Evolutionary conservation across 2,113 vertebrate genomes (phyloP).

Genomic region (Scomber colias): DNA sequence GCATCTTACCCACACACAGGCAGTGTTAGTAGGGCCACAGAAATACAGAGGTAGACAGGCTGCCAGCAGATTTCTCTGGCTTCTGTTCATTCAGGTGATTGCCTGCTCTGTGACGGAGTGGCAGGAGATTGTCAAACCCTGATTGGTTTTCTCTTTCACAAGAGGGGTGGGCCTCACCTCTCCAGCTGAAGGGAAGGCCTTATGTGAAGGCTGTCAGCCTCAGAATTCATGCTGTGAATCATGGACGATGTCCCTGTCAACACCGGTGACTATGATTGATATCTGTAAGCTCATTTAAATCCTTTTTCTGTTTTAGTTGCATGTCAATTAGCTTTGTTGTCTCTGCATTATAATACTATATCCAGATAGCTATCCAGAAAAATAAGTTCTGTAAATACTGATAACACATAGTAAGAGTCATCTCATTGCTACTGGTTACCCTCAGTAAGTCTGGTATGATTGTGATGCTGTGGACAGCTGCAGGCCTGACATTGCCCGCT

Average conservation of each 20-base stretch:
- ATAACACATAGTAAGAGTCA: background rate
- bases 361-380: background rate
- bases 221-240: conserved; percentile 58
- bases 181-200: conserved; percentile 66
- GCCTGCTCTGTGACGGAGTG: conserved; percentile 68
- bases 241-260: conserved; percentile 70
- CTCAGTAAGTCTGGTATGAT: conserved; percentile 13
- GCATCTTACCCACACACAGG: conserved; percentile 64
- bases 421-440: conserved; percentile 1
- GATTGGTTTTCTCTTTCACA: conserved; percentile 77
- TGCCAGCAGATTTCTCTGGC: conserved; percentile 52
- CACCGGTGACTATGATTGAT: conserved; percentile 47
- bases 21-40: conserved; percentile 72
- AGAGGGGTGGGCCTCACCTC: conserved; percentile 53
- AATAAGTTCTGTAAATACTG: background rate
- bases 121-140: conserved; percentile 58
- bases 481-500: conserved; percentile 32
- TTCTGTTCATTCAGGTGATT: conserved; percentile 42
- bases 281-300: conserved; percentile 63
- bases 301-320: conserved; percentile 20
- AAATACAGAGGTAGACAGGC: conserved; percentile 42
- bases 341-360: conserved; percentile 1
- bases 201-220: conserved; percentile 59
- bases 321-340: conserved; percentile 26
- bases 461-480: conserved; percentile 62